Base-by-base conservation (phyloP, 2,888 invertebrate genomes). In the Drosophila silvestris region DNA sequence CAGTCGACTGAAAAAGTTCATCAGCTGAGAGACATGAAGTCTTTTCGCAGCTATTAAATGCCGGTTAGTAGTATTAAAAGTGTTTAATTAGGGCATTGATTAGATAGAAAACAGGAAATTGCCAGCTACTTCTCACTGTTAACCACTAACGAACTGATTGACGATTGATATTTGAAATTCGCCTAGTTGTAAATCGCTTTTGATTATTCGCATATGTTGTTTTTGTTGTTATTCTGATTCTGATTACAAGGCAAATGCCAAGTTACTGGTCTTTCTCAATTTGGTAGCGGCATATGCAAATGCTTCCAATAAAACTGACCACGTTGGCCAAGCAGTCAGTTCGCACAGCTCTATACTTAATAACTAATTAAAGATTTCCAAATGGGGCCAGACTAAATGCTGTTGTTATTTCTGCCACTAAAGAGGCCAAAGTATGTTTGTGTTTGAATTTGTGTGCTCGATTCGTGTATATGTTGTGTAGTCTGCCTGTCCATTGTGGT, bases 281-380 rank as follows among this genome's bases (percentile, higher is more conserved):
- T 65, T 74, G 67, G 70, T 30, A 68, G 35, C 50, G 26, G 1
- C 64, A 22, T 73, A 82, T 82, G 81, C 83, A 72, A 81, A 83
- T 82, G 62, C 16, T 54, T 67, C 44, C 47, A 63, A 67, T 73
- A 44, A 77, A 81, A n/a, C 22, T n/a, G 39, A 59, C 37, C 41
- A 82, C 61, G 22, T 63, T 65, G 70, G 75, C 56, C 59, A 69
- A 70, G 56, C 70, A 47, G 57, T 59, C 52, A 39, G 66, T 64
- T 75, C 70, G 65, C 80, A 70, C 39, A 33, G 52, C 71, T 61
- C 69, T 61, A 39, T n/a, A 68, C 60, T 81, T 75, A 82, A 71
- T 76, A 76, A 79, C 79, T 82, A 82, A 84, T 84, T 84, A 84
- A 82, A 70, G 59, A 76, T 50, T 68, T 44, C 65, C 74, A 68